Evolutionary conservation across 2,113 vertebrate genomes (phyloP).

Genomic region (Beaufortia kweichowensis): DNA sequence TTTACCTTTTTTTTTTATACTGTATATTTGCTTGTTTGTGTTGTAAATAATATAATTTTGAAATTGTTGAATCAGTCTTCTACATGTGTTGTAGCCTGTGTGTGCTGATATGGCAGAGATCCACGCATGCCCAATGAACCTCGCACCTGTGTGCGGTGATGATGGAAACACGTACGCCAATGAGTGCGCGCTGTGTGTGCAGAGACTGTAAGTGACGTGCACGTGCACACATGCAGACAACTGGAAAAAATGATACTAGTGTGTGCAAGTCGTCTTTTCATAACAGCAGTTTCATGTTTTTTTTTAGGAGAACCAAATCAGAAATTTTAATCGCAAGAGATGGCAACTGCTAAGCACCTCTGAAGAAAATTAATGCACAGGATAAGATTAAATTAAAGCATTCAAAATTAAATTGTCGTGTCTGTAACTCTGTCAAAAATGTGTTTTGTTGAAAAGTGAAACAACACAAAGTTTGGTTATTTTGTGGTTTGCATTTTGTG

Average conservation of each 20-base stretch:
- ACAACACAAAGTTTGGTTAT: no score
- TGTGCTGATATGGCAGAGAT: constrained; percentile 57
- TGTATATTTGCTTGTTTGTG: not conserved
- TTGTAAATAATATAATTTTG: not conserved
- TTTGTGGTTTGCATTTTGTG: no score
- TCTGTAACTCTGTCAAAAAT: not conserved
- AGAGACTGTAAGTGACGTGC: constrained; percentile 67
- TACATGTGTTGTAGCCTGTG: constrained; percentile 57
- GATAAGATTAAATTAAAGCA: constrained; percentile 31
- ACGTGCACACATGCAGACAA: constrained; percentile 8
- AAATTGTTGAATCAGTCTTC: not conserved
- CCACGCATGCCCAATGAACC: constrained; percentile 72
- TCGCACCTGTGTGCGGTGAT: constrained; percentile 77
- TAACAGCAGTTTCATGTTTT: not conserved
- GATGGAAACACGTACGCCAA: constrained; percentile 80
- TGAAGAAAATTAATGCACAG: not conserved
- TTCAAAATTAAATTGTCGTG: not conserved
- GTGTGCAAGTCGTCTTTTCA: not conserved
- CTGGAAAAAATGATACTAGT: not conserved
- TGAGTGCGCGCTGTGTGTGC: constrained; percentile 78
- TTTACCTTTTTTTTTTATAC: not conserved
- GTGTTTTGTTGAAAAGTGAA: no score
- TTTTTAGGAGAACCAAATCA: constrained; percentile 60
- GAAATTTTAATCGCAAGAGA: constrained; percentile 69
- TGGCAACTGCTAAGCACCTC: constrained; percentile 60